Conservation (phyloP, 2,113 vertebrate species). For the Zingel zingel region DNA sequence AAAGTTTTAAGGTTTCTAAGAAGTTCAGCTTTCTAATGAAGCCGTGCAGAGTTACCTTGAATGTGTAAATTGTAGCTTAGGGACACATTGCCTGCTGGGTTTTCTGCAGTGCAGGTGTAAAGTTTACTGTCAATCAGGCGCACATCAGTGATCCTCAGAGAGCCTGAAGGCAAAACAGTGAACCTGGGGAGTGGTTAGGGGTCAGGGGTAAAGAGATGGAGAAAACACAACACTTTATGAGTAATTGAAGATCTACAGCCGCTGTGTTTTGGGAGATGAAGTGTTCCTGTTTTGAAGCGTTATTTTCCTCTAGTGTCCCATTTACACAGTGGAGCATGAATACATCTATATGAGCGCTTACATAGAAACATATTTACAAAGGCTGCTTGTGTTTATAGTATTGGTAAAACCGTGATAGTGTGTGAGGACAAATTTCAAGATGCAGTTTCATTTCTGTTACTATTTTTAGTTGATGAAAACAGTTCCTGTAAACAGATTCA, state of each 20-base stretch:
- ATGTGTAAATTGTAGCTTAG: conserved; percentile 87
- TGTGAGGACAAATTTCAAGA: conserved; percentile 8
- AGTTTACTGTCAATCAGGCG: conserved; percentile 85
- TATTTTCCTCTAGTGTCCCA: not conserved
- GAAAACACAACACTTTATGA: conserved; percentile 55
- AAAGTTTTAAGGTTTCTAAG: not conserved
- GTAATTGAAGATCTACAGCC: conserved; percentile 42
- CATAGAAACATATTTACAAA: not conserved
- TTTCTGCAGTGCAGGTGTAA: conserved; percentile 90
- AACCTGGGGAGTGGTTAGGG: conserved; percentile 80
- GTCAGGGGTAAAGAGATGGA: conserved; percentile 51
- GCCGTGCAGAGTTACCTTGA: conserved; percentile 83
- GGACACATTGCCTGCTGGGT: conserved; percentile 85
- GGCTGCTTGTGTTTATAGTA: not conserved
- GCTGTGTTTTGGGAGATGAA: not conserved
- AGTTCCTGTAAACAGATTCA: conserved; percentile 28
- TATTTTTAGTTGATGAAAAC: conserved; percentile 21
- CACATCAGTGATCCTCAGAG: conserved; percentile 86
- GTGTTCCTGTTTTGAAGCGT: conserved; percentile 13
- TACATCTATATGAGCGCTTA: not conserved
- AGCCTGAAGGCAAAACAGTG: conserved; percentile 87
- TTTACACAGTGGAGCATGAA: conserved; percentile 6
- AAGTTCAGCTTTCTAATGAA: conserved; percentile 17
- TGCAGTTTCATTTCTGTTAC: not conserved
- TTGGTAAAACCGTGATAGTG: not conserved